Evolutionary conservation across 2,113 vertebrate genomes (phyloP).

Genomic region (Cephalophus harveyi): DNA sequence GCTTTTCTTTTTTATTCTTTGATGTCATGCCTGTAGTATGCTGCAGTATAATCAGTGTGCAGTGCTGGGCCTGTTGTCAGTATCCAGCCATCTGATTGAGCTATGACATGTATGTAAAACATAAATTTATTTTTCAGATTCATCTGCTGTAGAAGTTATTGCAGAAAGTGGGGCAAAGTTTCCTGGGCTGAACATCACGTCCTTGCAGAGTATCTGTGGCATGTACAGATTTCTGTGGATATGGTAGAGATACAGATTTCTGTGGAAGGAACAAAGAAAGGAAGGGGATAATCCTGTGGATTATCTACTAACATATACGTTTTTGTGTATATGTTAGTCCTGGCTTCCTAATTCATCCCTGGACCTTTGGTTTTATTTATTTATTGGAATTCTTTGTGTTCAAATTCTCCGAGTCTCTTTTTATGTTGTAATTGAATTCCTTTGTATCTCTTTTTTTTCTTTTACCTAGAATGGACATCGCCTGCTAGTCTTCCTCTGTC

Average conservation of each 20-base stretch:
- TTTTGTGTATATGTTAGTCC: neutral
- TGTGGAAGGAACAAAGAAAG: neutral
- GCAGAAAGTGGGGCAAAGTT: neutral
- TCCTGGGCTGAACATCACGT: neutral
- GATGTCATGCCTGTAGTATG: neutral
- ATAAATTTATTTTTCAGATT: neutral
- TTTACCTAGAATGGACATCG: neutral
- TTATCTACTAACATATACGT: neutral
- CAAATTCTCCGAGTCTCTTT: neutral
- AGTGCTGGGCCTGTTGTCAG: neutral
- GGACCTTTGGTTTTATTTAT: neutral
- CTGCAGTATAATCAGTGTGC: neutral
- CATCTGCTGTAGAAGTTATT: neutral
- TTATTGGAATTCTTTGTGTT: neutral
- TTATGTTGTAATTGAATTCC: neutral
- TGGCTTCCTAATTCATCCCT: neutral
- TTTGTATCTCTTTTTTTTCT: neutral
- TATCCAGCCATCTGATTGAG: neutral
- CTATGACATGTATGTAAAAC: neutral
- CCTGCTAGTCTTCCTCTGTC: neutral
- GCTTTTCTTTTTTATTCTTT: neutral
- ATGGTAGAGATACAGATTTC: neutral
- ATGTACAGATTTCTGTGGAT: neutral
- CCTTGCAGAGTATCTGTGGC: neutral
- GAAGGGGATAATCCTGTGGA: neutral